Evolutionary conservation across 1,140 invertebrate species (phyloP), one percentile per base, ranked within the genome.

Genomic region (Sitobion miscanthi): DNA sequence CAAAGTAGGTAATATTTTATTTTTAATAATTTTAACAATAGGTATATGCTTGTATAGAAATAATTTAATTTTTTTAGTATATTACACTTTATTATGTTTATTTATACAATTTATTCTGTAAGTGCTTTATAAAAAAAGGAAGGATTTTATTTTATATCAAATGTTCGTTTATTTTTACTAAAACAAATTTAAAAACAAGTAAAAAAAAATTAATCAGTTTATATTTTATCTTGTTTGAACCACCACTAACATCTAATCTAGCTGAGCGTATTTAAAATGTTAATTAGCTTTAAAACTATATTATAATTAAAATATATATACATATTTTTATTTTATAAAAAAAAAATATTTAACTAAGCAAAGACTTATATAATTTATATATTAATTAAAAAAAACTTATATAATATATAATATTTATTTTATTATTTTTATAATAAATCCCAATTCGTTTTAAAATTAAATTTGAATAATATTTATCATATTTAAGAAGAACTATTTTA

Each of bases 11-110:
- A 85, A 85, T n/a, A 69, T 69, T 42, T 69, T 69, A 17, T 77
- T 77, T 77, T 77, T n/a, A n/a, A 77, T 77, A 77, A 77, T 77
- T 77, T 77, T n/a, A n/a, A 77, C n/a, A 77, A 77, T n/a, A 77
- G 14, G 30, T 77, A 69, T 17, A 1, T 77, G 0, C n/a, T 1
- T 7, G 23, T 17, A n/a, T 17, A 77, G 3, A 77, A 77, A 77
- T 77, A 77, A n/a, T n/a, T 77, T 2, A 17, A 17, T n/a, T 77
- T 54, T 42, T 30, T 77, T 77, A 20, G 0, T 77, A 20, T 6
- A 17, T 17, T 62, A 11, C 20, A 6, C 14, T 77, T 77, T n/a
- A n/a, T 45, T 85, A 14, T 25, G 1, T 85, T 85, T 45, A 45
- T 85, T 38, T 25, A 85, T 11, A 25, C 23, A 25, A 85, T 23